Base-by-base conservation (phyloP, 1,140 invertebrate genomes). In the Drosophila sucinea region DNA sequence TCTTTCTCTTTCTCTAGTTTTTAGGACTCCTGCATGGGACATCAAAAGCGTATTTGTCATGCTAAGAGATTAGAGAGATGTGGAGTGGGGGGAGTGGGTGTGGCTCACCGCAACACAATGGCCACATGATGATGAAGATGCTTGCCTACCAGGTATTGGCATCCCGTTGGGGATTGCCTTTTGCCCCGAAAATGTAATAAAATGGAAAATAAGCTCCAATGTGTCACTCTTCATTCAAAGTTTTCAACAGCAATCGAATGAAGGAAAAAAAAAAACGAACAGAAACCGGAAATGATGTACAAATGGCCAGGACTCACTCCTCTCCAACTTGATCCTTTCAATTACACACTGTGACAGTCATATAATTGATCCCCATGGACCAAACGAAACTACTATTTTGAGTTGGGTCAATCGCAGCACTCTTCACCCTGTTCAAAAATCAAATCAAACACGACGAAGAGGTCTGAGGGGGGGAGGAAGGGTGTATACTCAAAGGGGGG, bases 271-370 rank as follows among this genome's bases (percentile, higher is more conserved):
- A 25, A 23, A 7, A 8, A 8, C 23, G 25, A 6, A 27, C 54
- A 67, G 67, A 74, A 72, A 60, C 73, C 56, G 30, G 57, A 71
- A 64, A 78, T 71, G 40, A 78, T 71, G 76, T 76, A 69, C 69
- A 51, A 78, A 75, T 58, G 8, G 10, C 2, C 1, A 4, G 35
- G 10, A 23, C 38, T 23, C 65, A 70, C 55, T 81, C 61, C 56
- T 68, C 56, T 68, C 69, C 33, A 67, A 44, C 10, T 58, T 89
- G 81, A 84, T 90, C 84, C 84, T 90, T 90, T 89, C 84, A 89
- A 89, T 89, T 89, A 89, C 80, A 80, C 80, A 89, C 77, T 89
- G 85, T 89, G 84, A 89, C 84, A 89, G 84, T 80, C 84, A 62
- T 74, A 87, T 89, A 89, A 89, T 89, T 89, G 84, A 89, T 89